Conservation (phyloP, 2,797 vertebrate genomes). For the Syndactyla subalaris region DNA sequence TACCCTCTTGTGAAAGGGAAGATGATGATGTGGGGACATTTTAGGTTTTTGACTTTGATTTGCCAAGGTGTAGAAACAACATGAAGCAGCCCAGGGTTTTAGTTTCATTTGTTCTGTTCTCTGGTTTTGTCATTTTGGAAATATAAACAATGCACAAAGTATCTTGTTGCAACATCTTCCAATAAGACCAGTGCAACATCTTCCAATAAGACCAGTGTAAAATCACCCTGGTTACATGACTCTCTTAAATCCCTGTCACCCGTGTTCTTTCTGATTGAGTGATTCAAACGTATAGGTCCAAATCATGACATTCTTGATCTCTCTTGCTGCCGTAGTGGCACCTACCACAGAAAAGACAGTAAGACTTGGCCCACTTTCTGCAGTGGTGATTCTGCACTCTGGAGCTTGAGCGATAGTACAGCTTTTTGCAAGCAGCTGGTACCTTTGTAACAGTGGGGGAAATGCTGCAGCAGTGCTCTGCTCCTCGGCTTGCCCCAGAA, state of each 20-base stretch:
- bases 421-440: neutral
- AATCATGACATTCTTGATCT: neutral
- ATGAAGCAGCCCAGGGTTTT: neutral
- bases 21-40: neutral
- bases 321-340: neutral
- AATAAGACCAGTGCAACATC: neutral
- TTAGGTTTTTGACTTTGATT: neutral
- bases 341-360: neutral
- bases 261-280: neutral
- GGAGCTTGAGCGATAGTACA: neutral
- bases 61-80: neutral
- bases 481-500: neutral
- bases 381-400: neutral
- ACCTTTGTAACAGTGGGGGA: neutral
- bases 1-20: neutral
- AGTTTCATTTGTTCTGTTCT: slow-evolving; percentile 5
- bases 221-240: neutral
- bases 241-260: neutral
- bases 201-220: neutral
- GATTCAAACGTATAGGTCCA: neutral
- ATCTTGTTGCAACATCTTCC: slow-evolving; percentile 25
- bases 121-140: slow-evolving; percentile 8
- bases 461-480: neutral
- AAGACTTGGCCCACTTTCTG: neutral
- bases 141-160: neutral